These are phyloP conservation scores for Centropus bengalensis DNA, from an alignment of 2,113 vertebrate genomes.

Conservation along the genomic window DNA sequence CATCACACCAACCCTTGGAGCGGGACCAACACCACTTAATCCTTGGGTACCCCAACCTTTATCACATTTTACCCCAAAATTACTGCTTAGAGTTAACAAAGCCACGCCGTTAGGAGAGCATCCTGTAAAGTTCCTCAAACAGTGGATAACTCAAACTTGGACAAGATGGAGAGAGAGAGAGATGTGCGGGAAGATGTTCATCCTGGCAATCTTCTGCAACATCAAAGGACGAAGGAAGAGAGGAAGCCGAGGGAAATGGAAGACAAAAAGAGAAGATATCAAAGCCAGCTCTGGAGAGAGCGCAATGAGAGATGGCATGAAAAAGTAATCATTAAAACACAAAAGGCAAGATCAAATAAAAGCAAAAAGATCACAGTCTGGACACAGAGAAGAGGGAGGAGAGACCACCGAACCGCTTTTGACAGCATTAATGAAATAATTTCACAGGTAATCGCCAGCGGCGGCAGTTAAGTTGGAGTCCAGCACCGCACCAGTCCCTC, in stretches of 20 bases:
- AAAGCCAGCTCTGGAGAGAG: background rate
- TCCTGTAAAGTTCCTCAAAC: background rate
- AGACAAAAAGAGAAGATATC: conserved; percentile 17
- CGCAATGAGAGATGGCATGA: background rate
- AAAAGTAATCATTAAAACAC: conserved; percentile 23
- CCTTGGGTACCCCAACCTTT: background rate
- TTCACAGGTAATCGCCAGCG: background rate
- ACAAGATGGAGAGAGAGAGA: background rate
- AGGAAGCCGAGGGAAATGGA: background rate
- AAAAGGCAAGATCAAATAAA: conserved; percentile 37
- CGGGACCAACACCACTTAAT: background rate
- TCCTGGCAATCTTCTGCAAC: background rate
- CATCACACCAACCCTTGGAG: background rate
- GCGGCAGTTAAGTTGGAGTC: background rate
- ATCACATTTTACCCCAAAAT: background rate
- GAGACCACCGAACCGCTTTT: background rate
- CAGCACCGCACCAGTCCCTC: background rate
- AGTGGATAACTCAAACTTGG: background rate
- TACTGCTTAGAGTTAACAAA: fast-evolving
- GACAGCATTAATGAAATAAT: background rate
- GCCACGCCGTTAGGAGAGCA: fast-evolving
- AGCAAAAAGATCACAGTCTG: conserved; percentile 33
- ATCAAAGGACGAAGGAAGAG: background rate
- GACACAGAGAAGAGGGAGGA: background rate
- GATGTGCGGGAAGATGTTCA: background rate